These are phyloP conservation scores for Psettodes erumei DNA, from an alignment of 2,113 vertebrate genomes.

Conservation along the genomic window DNA sequence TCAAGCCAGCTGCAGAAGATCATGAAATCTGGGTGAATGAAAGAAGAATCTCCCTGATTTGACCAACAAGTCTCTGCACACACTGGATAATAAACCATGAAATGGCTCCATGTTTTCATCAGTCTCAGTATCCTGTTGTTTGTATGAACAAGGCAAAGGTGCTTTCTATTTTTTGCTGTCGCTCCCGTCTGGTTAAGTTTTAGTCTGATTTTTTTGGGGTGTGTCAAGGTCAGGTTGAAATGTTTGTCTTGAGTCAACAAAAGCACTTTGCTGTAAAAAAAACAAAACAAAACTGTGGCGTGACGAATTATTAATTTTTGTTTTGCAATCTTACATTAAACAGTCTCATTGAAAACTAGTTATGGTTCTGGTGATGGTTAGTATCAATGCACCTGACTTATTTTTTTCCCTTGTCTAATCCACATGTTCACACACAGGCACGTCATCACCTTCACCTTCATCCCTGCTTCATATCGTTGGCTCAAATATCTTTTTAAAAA, in stretches of 20 bases:
- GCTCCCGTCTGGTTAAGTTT: neutral
- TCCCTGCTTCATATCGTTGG: constrained; percentile 45
- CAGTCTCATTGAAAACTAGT: neutral
- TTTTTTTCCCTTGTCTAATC: constrained; percentile 15
- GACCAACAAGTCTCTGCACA: neutral
- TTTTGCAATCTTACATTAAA: neutral
- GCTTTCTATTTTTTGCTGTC: neutral
- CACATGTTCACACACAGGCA: constrained; percentile 24
- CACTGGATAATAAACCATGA: neutral
- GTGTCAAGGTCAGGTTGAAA: neutral
- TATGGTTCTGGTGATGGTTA: neutral
- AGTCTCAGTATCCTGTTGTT: neutral
- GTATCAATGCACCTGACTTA: neutral
- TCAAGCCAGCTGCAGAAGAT: neutral
- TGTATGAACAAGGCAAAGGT: neutral
- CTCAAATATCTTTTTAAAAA: constrained; percentile 60
- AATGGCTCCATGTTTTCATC: no score
- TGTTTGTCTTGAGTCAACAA: neutral
- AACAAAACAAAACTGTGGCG: neutral
- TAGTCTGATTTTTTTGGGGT: neutral
- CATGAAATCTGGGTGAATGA: neutral
- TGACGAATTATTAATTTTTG: neutral
- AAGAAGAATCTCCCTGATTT: neutral
- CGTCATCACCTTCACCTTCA: constrained; percentile 37
- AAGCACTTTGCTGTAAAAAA: neutral